Conservation (phyloP, 1,140 invertebrate species). For the Heliconius hermathena region DNA sequence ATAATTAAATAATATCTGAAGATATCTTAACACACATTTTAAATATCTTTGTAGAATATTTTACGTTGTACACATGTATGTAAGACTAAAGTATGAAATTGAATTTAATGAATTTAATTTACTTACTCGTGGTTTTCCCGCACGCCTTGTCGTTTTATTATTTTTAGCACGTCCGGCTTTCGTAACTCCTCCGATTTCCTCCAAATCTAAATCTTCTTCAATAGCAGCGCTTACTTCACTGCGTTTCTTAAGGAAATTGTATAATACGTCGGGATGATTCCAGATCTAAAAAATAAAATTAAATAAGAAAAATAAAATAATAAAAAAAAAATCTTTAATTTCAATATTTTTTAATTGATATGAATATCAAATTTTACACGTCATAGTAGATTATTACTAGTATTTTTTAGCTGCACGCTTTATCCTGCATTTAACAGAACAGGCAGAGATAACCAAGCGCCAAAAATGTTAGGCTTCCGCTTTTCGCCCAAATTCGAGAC, state of each 20-base stretch:
- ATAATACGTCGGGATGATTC: slow-evolving; percentile 99
- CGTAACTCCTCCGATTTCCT: slow-evolving; percentile 81
- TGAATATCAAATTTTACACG: too few relatives aligned
- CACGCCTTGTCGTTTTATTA: slow-evolving; percentile 50
- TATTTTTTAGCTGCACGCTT: background rate
- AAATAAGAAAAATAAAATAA: background rate
- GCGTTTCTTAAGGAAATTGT: slow-evolving; percentile 93
- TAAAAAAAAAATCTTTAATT: too few relatives aligned
- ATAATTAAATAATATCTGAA: too few relatives aligned
- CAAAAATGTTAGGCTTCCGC: too few relatives aligned
- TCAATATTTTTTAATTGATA: background rate
- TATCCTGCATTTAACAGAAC: background rate
- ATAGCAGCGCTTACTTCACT: slow-evolving; percentile 89
- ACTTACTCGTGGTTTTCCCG: slow-evolving; percentile 57
- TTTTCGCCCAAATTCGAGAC: too few relatives aligned
- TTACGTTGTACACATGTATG: too few relatives aligned
- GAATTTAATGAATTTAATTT: background rate
- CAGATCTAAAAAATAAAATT: slow-evolving; percentile 87
- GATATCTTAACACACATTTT: too few relatives aligned
- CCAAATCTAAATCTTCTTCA: slow-evolving; percentile 95
- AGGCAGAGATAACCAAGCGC: too few relatives aligned
- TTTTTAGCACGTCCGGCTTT: slow-evolving; percentile 68
- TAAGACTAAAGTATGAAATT: too few relatives aligned
- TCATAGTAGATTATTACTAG: too few relatives aligned
- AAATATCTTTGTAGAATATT: too few relatives aligned